Base-by-base conservation (phyloP, 2,888 invertebrate genomes). In the Mycalesis mineus region DNA sequence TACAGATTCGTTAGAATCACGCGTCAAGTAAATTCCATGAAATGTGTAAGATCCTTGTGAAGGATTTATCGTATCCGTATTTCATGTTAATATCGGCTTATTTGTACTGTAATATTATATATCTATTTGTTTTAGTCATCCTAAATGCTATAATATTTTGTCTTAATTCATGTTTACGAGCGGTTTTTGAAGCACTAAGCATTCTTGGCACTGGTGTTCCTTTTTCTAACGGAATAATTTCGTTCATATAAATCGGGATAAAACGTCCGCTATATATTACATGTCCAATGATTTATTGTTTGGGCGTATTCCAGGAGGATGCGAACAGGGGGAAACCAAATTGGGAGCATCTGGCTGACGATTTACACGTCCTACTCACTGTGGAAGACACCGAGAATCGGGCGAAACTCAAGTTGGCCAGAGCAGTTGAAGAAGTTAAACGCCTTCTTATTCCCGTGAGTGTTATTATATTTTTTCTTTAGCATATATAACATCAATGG, bases 291-390 rank as follows among this genome's bases (percentile, higher is more conserved):
- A 65, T 61, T 67, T 59, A 63, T 64, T 54, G 57, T 41, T 65
- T 62, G 60, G 61, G 39, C 22, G 66, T 58, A 65, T 78, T 79
- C 56, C 91, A 99, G 99, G 99, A 99, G 92, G 99, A 99, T 82
- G 95, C 96, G 77, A 99, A 99, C 91, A 94, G 98, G 82, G 99
- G 99, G 69, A 99, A 99, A 90, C 98, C 99, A 66, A 99, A 99
- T 91, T 99, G 99, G 99, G 99, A 99, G 86, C 99, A 99, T 84
- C 91, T 99, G 80, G 98, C 97, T 72, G 99, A 99, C 82, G 99
- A 99, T 76, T 92, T 99, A 58, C 99, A 99, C 88, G 99, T 99
- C 64, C 91, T 99, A 70, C 95, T 99, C 74, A 99, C 98, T 69
- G 99, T 99, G 29, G 99, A 99, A 90, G 99, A 99, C 87, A 97